Evolutionary conservation across 1,140 invertebrate species (phyloP), one percentile per base, ranked within the genome.

Genomic region (Macrosteles quadrilineatus): DNA sequence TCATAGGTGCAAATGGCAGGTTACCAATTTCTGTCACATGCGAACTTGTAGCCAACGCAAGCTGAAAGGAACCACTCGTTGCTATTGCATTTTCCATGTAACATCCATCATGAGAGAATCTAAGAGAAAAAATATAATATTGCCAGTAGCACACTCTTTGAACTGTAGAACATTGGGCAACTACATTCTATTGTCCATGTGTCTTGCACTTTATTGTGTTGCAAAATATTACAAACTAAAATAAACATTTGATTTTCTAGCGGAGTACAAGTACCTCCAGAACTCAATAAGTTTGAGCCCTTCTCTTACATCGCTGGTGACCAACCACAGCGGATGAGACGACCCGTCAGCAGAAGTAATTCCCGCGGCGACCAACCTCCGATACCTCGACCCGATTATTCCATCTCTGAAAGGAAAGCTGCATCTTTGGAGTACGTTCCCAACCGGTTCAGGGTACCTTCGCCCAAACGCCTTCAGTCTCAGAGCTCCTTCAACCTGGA

Each of bases 261-360:
- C 27, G 55, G 55, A 21, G 55, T 59, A 11, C 21, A 59, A 29
- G 55, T 59, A 11, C 55, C 55, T 14, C 55, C 55, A n/a, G 55
- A 59, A n/a, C 55, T 59, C 12, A 59, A 59, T 23, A 59, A 59
- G 21, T 59, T 59, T 23, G 23, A 59, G 12, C 55, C 55, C 25
- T 59, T 59, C 55, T 59, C 55, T 4, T 59, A 59, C 25, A 59
- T 59, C 14, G 55, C 55, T 9, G 55, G 55, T 59, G 55, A 59
- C 27, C 55, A 59, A n/a, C 55, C 55, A 14, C 55, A 59, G 55
- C 25, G 2, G 2, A 25, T 27, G 21, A 25, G n/a, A n/a, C 55
- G 55, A 25, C 21, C 12, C 2, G 12, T 59, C 14, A 59, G 55
- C 27, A 14, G 55, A 4, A 59, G 55, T n/a, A 59, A 23, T n/a